Base-by-base conservation (phyloP, 35 echinoderm and acorn worm genomes). In the Chiridota heheva region DNA sequence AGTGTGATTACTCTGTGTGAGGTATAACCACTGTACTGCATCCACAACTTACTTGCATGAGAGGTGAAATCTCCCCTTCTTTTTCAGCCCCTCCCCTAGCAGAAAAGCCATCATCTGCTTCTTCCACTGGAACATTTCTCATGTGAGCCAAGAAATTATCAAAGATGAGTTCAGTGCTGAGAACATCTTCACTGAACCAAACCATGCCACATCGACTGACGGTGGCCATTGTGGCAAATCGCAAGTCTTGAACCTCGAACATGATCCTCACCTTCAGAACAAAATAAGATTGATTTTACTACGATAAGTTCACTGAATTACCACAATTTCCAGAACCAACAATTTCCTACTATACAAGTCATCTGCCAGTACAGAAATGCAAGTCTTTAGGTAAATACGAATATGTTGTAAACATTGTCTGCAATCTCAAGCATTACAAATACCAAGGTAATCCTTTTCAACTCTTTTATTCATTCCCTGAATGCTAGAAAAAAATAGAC, bases 191-290 rank as follows among this genome's bases (percentile, higher is more conserved):
- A 77, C 95, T 98, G 89, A 98, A 98, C 95, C 95, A 98, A 22
- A 98, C 95, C 95, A 98, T 98, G 66, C 95, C 95, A 64, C 95
- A 98, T 36, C 95, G 95, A 80, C 89, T 98, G 70, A 98, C 95
- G 7, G 95, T 98, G 25, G 95, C 95, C 89, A 98, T 33, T 84
- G 95, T 98, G 18, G 95, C 95, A 53, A 65, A 98, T 5, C 89
- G 72, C 29, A 98, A 81, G 64, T 98, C 89, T 70, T 98, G 88
- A 22, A 98, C 95, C 59, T 98, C 95, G 88, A 98, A 98, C 95
- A 98, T 98, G 73, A 98, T 91, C 38, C 95, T 81, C 85, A 98
- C 95, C 95, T 98, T 40, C 10, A 62, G n/a, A 22, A 12, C n/a
- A 51, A 51, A 12, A 12, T 51, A 51, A 22, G 47, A 10, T 12